phyloP scores from a whole-genome alignment of 2,888 invertebrate species.

The Cosmia pyralina region DNA sequence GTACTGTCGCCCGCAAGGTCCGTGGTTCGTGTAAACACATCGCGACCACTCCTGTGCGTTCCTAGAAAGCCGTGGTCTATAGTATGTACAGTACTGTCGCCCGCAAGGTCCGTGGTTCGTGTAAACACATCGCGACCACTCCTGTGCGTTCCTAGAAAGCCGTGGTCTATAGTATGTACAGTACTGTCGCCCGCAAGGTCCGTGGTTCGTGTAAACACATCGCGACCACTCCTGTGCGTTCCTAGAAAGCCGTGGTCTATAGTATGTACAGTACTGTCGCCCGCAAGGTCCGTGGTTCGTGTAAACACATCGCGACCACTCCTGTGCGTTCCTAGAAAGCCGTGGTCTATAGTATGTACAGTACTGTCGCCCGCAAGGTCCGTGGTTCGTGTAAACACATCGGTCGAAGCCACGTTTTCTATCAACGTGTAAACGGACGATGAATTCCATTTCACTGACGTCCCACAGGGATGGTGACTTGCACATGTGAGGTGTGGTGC shows the following conservation, averaged over 20 bases:
- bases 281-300: not conserved
- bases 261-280: not conserved
- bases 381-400: conserved; percentile 9
- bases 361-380: not conserved
- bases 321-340: not conserved
- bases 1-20: too few relatives aligned
- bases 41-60: too few relatives aligned
- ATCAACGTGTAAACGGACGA: conserved; percentile 47
- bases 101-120: too few relatives aligned
- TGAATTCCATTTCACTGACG: conserved; percentile 42
- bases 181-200: too few relatives aligned
- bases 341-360: not conserved
- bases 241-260: not conserved
- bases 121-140: too few relatives aligned
- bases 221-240: conserved; percentile 9
- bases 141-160: too few relatives aligned
- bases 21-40: too few relatives aligned
- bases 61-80: too few relatives aligned
- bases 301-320: conserved; percentile 18
- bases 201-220: too few relatives aligned
- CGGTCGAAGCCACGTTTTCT: conserved; percentile 41
- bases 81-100: too few relatives aligned
- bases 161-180: too few relatives aligned
- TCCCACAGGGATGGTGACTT: conserved; percentile 40
- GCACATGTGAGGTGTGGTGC: conserved; percentile 22